Base-by-base conservation (phyloP, 2,113 vertebrate species). In the Datnioides undecimradiatus region DNA sequence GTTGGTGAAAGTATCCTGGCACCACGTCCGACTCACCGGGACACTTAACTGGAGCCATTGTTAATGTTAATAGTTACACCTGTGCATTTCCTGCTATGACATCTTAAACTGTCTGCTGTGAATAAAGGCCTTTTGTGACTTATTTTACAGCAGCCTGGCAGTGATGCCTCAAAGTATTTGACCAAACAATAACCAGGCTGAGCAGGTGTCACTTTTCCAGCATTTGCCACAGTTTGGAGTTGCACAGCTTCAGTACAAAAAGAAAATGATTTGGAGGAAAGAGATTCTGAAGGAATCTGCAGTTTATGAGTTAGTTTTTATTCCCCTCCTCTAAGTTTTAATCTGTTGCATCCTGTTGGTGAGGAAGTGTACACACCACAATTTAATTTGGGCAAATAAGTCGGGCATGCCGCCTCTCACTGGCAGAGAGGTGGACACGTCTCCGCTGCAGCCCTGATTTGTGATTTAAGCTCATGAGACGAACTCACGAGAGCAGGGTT, bases 331-430 rank as follows among this genome's bases (percentile, higher is more conserved):
- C 2, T 43, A 55, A 23, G 41, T 72, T 82, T 58, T 73, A 59
- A 80, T 80, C 52, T 55, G 38, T 85, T 48, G 78, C 54, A 63
- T 78, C 60, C 49, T 78, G 73, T 43, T 48, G 38, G n/a, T 45
- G 45, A 71, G 29, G 21, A 66, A 70, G 63, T 58, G 68, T 57
- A 75, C 54, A 72, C 33, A 76, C 63, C 25, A 16, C n/a, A 78
- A 76, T 69, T 73, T 45, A 65, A 89, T 72, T 59, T 55, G 57
- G 29, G 19, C 38, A 60, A 82, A 78, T 36, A 69, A 74, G 57
- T 21, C 11, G 1, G 34, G 46, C 67, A 36, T 6, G 7, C 40
- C 33, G 43, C 40, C 49, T 52, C 33, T 77, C 41, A 25, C 70
- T 75, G n/a, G 9, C 13, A 1, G n/a, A 70, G 45, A 41, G 1